These are phyloP conservation scores for Drosophila bipectinata DNA, from an alignment of 1,140 invertebrate species.

Conservation along the genomic window DNA sequence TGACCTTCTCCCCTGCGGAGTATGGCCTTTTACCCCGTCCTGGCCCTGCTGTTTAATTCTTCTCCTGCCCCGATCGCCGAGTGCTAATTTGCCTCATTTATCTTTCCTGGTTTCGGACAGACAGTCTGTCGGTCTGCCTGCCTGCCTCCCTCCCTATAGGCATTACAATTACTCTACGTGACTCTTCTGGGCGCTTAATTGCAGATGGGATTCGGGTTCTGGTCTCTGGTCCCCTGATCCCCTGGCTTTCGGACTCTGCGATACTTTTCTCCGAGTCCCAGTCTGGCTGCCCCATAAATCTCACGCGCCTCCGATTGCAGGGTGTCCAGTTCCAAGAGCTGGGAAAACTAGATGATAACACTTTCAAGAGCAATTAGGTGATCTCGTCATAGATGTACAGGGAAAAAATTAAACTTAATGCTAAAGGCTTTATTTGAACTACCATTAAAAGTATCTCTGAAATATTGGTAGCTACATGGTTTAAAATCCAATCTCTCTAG, in stretches of 20 bases:
- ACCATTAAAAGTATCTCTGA: too few relatives aligned
- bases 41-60: not conserved
- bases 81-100: constrained; percentile 72
- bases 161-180: constrained; percentile 48
- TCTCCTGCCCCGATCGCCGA: constrained; percentile 6
- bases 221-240: not conserved
- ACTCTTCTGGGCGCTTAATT: constrained; percentile 52
- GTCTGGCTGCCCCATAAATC: constrained; percentile 58
- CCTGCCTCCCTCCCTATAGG: not conserved
- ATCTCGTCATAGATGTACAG: constrained; percentile 26
- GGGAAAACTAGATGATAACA: constrained; percentile 46
- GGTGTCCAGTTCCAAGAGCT: constrained; percentile 54
- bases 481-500: too few relatives aligned
- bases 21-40: not conserved
- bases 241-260: not conserved
- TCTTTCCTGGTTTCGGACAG: constrained; percentile 45
- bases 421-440: not conserved
- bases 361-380: constrained; percentile 17
- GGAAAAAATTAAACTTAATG: not conserved
- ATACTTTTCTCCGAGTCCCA: not conserved
- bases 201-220: constrained; percentile 32
- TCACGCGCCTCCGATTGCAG: constrained; percentile 73
- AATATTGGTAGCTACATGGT: too few relatives aligned
- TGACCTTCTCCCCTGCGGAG: not conserved
- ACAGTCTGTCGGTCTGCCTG: constrained; percentile 1